phyloP scores from a whole-genome alignment of 2,113 vertebrate genomes.

The Melospiza melodia region DNA sequence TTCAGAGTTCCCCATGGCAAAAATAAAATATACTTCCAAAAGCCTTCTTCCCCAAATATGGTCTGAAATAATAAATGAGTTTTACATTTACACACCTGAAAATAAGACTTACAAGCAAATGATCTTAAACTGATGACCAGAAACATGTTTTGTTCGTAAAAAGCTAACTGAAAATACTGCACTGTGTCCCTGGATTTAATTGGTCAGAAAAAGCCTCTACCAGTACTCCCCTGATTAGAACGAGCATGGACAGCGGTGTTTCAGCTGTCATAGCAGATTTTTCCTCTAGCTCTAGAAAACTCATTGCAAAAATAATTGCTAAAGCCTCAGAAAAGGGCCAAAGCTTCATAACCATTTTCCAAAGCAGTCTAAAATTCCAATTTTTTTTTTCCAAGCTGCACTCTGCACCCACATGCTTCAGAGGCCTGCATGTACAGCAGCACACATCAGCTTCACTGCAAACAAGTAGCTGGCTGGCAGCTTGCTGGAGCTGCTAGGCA shows the following conservation, averaged over 20 bases:
- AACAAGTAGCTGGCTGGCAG: background rate
- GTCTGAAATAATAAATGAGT: background rate
- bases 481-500: background rate
- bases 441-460: background rate
- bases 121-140: background rate
- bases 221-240: background rate
- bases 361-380: background rate
- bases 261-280: constrained; percentile 9
- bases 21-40: background rate
- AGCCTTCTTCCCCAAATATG: background rate
- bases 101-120: background rate
- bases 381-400: background rate
- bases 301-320: background rate
- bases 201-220: background rate
- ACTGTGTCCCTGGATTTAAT: background rate
- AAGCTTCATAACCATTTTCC: background rate
- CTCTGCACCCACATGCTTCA: background rate
- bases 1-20: background rate
- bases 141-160: background rate
- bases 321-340: background rate
- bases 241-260: background rate
- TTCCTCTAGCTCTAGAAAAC: background rate
- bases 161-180: background rate
- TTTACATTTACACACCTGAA: background rate
- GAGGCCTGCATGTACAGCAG: background rate